A percentile compares a stretch with the other conserved stretches of the same genome.
These are phyloP conservation scores for Polymixis flavicincta DNA, from an alignment of 2,888 invertebrate species.

Conservation along the genomic window DNA sequence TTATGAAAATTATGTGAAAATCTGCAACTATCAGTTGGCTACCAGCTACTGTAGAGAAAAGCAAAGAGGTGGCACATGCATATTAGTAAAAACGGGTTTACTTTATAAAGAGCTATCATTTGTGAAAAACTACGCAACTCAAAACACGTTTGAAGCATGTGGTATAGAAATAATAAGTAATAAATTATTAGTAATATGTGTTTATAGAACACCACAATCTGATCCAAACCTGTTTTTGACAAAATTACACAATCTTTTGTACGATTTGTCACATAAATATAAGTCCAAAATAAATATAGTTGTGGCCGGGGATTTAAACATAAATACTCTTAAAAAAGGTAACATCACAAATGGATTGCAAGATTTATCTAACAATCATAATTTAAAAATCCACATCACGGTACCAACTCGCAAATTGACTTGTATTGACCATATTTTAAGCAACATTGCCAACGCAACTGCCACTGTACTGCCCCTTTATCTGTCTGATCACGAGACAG, in stretches of 20 bases:
- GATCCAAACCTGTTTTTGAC: constrained; percentile 13
- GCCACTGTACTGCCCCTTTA: neutral
- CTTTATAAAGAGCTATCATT: neutral
- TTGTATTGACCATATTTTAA: no score
- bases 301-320: no score
- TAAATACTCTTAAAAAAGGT: neutral
- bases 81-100: neutral
- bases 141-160: constrained; percentile 32
- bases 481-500: constrained; percentile 7
- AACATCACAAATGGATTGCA: neutral
- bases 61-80: no score
- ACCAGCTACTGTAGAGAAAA: neutral
- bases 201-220: constrained; percentile 22
- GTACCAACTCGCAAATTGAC: neutral
- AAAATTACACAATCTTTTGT: constrained; percentile 3
- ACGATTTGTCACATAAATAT: neutral
- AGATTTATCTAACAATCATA: neutral
- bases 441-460: no score
- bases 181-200: constrained; percentile 14
- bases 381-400: constrained; percentile 11
- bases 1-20: no score
- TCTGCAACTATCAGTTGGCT: no score
- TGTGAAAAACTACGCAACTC: neutral
- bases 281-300: constrained; percentile 2
- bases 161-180: constrained; percentile 1